Evolutionary conservation across 2,888 invertebrate species (phyloP).

Genomic region (Pediacus dermestoides): DNA sequence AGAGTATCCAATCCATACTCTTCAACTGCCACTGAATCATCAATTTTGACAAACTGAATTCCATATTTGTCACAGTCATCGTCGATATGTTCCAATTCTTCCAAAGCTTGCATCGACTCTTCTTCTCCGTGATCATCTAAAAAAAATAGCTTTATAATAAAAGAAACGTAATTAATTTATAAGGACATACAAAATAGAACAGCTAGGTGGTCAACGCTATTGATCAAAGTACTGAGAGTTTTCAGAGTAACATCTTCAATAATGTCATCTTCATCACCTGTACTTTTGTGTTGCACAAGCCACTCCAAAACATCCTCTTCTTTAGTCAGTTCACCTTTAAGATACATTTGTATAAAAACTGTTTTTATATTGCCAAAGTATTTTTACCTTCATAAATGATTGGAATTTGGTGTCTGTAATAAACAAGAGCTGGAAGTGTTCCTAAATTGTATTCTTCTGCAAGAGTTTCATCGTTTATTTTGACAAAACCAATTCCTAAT

Average conservation of each 20-base stretch:
- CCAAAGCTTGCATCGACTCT: conserved; percentile 80
- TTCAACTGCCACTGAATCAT: conserved; percentile 76
- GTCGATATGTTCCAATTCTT: conserved; percentile 87
- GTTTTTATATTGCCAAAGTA: not conserved
- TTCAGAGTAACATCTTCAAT: conserved; percentile 93
- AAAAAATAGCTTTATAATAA: too few relatives aligned
- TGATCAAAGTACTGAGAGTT: conserved; percentile 81
- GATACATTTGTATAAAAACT: not conserved
- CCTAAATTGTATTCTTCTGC: conserved; percentile 92
- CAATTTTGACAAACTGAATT: conserved; percentile 91
- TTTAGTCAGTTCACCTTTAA: conserved; percentile 75
- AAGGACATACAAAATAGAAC: conserved; percentile 82
- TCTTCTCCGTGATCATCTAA: conserved; percentile 87
- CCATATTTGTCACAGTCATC: conserved; percentile 90
- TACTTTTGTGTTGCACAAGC: conserved; percentile 89
- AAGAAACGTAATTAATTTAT: conserved; percentile 11
- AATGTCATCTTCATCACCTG: conserved; percentile 89
- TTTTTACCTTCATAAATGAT: conserved; percentile 86
- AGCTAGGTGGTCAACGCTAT: conserved; percentile 86
- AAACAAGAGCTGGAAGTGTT: conserved; percentile 81
- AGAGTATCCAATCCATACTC: conserved; percentile 80
- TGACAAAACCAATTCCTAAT: conserved; percentile 90
- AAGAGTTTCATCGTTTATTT: conserved; percentile 86
- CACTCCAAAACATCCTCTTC: conserved; percentile 92
- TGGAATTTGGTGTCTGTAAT: conserved; percentile 91